phyloP scores from a whole-genome alignment of 2,888 invertebrate genomes.

The Uloborus plumipes region DNA sequence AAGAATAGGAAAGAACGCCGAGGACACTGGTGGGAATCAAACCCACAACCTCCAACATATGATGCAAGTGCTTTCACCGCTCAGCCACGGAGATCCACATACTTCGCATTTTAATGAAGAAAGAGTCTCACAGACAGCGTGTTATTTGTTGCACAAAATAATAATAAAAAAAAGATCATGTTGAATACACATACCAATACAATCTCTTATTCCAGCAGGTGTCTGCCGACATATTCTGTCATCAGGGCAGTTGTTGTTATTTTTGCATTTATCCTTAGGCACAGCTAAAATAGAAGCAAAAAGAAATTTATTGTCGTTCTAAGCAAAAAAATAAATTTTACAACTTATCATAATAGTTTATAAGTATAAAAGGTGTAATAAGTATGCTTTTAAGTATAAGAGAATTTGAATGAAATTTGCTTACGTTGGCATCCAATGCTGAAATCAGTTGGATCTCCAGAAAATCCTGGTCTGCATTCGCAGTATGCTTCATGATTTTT shows the following conservation, averaged over 20 bases:
- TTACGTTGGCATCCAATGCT: slow-evolving; percentile 79
- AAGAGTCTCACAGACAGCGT: background rate
- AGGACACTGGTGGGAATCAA: too few relatives aligned
- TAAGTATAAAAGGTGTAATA: too few relatives aligned
- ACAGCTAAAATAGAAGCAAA: slow-evolving; percentile 70
- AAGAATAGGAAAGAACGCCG: too few relatives aligned
- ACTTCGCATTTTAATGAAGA: background rate
- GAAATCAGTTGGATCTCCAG: slow-evolving; percentile 86
- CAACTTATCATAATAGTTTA: background rate
- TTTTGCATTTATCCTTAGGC: slow-evolving; percentile 82
- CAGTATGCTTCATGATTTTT: slow-evolving; percentile 86
- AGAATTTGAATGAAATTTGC: background rate
- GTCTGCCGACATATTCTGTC: slow-evolving; percentile 79
- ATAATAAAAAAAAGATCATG: background rate
- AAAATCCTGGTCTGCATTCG: slow-evolving; percentile 85
- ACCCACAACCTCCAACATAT: too few relatives aligned
- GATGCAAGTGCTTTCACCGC: too few relatives aligned
- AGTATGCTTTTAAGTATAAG: too few relatives aligned
- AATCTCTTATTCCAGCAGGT: slow-evolving; percentile 65
- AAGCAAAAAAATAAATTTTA: background rate
- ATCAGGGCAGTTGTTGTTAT: slow-evolving; percentile 85
- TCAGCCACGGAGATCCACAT: too few relatives aligned
- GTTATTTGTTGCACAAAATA: background rate
- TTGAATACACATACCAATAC: slow-evolving; percentile 57
- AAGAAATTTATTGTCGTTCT: background rate